phyloP scores from a whole-genome alignment of 2,888 invertebrate species.

The Folsomia manolachei region DNA sequence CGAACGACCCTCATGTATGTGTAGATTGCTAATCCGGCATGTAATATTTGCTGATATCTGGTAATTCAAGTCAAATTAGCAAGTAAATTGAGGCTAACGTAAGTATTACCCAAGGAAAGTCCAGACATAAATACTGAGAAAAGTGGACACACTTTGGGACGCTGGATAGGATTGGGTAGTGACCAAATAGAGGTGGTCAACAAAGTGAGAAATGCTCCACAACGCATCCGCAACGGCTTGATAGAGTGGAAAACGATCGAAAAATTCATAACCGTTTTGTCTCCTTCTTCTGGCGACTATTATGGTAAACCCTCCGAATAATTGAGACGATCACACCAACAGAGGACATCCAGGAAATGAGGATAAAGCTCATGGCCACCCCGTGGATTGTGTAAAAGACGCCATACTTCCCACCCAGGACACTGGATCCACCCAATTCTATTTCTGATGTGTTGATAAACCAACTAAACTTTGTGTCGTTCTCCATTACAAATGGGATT shows the following conservation, averaged over 20 bases:
- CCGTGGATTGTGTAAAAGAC: slow-evolving; percentile 27
- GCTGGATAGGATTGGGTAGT: slow-evolving; percentile 4
- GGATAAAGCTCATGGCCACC: slow-evolving; percentile 20
- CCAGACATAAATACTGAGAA: slow-evolving; percentile 26
- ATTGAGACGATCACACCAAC: slow-evolving; percentile 15
- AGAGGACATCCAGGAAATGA: slow-evolving; percentile 14
- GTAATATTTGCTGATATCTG: slow-evolving; percentile 33
- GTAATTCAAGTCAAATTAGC: not conserved
- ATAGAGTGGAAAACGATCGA: slow-evolving; percentile 28
- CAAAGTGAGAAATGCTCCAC: slow-evolving; percentile 32
- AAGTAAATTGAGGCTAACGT: not conserved
- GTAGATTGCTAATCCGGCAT: slow-evolving; percentile 25
- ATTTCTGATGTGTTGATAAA: slow-evolving; percentile 22
- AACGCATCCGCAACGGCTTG: slow-evolving; percentile 26
- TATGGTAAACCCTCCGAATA: not conserved
- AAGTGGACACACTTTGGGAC: not conserved
- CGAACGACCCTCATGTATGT: slow-evolving; percentile 27
- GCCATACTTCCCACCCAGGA: slow-evolving; percentile 21
- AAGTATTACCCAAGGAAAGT: slow-evolving; percentile 28
- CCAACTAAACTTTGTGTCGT: slow-evolving; percentile 7
- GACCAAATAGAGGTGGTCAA: slow-evolving; percentile 25
- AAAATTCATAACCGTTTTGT: not conserved
- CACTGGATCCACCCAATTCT: slow-evolving; percentile 15
- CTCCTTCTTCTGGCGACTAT: not conserved
- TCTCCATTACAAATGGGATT: too few species aligned